Percentiles rank a stretch among this genome's conserved stretches.
phyloP scores from a whole-genome alignment of 2,113 vertebrate species.

The Pipra filicauda region DNA sequence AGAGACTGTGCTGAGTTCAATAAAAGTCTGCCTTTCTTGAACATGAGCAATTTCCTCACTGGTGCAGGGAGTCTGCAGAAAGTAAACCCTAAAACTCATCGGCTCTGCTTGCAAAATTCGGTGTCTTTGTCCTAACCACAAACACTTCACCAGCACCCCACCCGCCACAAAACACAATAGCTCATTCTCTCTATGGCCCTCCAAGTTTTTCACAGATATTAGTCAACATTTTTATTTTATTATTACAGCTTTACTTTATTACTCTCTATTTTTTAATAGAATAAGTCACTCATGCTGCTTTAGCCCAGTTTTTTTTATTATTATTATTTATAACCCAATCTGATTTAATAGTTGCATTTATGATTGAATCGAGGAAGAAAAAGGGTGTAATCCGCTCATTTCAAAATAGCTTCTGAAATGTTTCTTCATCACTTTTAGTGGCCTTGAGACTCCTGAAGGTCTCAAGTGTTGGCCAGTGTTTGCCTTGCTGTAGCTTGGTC shows the following conservation, averaged over 20 bases:
- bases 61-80: slow-evolving; percentile 17
- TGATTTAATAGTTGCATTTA: slow-evolving; percentile 12
- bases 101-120: slow-evolving; percentile 21
- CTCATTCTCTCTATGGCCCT: not conserved
- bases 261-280: slow-evolving; percentile 36
- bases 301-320: not conserved
- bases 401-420: not conserved
- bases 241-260: slow-evolving; percentile 51
- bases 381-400: not conserved
- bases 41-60: not conserved
- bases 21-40: not conserved
- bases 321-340: not conserved
- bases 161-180: slow-evolving; percentile 40
- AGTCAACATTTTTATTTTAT: slow-evolving; percentile 20
- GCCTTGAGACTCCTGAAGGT: not conserved
- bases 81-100: slow-evolving; percentile 31
- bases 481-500: not conserved
- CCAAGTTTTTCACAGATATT: slow-evolving; percentile 51
- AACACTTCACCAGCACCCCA: slow-evolving; percentile 50
- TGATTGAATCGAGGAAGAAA: not conserved
- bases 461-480: not conserved
- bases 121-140: slow-evolving; percentile 51
- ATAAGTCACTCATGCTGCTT: slow-evolving; percentile 13
- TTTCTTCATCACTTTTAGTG: not conserved
- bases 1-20: not conserved